Conservation (phyloP, 2,113 vertebrate genomes). For the Psammodynastes pulverulentus region DNA sequence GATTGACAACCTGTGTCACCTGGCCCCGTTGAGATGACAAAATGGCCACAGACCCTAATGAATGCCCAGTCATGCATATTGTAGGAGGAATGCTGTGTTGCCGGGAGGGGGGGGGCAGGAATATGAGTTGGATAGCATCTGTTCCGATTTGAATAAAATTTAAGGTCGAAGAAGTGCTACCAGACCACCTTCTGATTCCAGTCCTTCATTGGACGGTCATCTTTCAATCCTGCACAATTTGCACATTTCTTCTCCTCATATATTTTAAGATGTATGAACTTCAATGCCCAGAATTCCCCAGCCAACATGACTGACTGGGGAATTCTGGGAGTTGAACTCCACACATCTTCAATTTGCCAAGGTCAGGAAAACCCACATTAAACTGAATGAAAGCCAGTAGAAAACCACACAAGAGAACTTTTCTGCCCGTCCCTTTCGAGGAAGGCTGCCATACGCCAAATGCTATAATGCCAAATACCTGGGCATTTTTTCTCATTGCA, state of each 20-base stretch:
- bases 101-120: not conserved
- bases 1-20: not conserved
- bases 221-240: not conserved
- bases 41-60: not conserved
- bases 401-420: not conserved
- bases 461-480: constrained; percentile 65
- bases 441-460: too few species aligned
- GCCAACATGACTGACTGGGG: not conserved
- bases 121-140: not conserved
- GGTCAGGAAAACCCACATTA: not conserved
- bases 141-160: not conserved
- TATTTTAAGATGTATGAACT: not conserved
- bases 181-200: not conserved
- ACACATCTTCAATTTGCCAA: not conserved
- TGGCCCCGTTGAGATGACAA: not conserved
- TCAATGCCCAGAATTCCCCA: not conserved
- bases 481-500: constrained; percentile 98
- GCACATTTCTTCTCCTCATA: not conserved
- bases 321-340: too few species aligned
- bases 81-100: not conserved
- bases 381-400: not conserved
- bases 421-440: rapidly evolving
- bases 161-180: not conserved
- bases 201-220: not conserved
- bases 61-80: not conserved